Base-by-base conservation (phyloP, 2,797 vertebrate species). In the Scyliorhinus canicula region DNA sequence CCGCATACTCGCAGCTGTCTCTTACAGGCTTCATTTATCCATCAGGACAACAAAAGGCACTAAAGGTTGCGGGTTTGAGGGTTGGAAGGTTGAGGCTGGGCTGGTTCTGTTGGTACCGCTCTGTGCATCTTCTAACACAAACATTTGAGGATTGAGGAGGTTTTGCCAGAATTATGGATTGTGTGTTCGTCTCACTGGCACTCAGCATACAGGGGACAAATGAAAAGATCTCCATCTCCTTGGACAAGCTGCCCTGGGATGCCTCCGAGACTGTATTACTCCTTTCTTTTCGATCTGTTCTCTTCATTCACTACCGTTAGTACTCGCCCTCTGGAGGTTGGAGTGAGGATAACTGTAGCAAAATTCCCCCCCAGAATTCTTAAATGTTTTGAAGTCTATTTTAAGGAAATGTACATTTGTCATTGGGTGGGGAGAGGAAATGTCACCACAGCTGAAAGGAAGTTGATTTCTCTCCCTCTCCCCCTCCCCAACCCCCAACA, bases 1-100 rank as follows among this genome's bases (percentile, higher is more conserved):
- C n/a, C 16, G 74, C 16, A 31, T 7, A 31, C 74, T 44, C 74
- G 5, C 74, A 79, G n/a, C 14, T 79, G n/a, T 79, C 74, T 79
- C 74, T 79, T 19, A 79, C 19, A n/a, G n/a, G n/a, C 74, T 79
- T 79, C 74, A 79, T 79, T 79, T 79, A 79, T 79, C 74, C 74
- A 79, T 79, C n/a, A 79, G 74, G n/a, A 40, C n/a, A 44, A 21
- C n/a, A 79, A 79, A n/a, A 77, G 12, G 3, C 35, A 40, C n/a
- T 40, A 77, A n/a, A 77, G 35, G n/a, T 19, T 79, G 14, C 19
- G 74, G 74, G 74, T 14, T 40, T 40, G n/a, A 21, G n/a, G n/a
- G 74, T 40, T 79, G 14, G n/a, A 19, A 44, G 74, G n/a, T 16
- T 79, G 74, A 19, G n/a, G 28, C 28, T 31, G 28, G 67, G 26